These are phyloP conservation scores for Megalops atlanticus DNA, from an alignment of 2,113 vertebrate genomes.

Conservation along the genomic window DNA sequence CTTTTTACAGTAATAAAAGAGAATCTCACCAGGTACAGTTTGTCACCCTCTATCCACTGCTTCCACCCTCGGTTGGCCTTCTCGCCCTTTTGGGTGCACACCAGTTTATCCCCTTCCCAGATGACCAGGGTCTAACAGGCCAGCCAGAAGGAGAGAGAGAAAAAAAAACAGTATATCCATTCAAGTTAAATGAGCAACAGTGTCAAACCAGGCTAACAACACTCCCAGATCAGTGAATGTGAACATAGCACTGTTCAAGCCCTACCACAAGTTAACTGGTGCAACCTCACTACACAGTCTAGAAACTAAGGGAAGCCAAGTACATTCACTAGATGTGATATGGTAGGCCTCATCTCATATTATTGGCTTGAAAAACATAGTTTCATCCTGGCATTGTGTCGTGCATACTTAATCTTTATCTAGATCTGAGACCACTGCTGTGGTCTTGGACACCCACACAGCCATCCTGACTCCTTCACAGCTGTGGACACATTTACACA, in stretches of 20 bases:
- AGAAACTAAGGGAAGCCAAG: too few species aligned
- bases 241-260: too few species aligned
- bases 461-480: too few species aligned
- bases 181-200: too few species aligned
- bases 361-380: not conserved
- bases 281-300: too few species aligned
- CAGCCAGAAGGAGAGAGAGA: conserved; percentile 20
- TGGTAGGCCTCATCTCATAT: not conserved
- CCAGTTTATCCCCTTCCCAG: conserved; percentile 84
- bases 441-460: too few species aligned
- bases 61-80: conserved; percentile 90
- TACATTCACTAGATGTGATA: not conserved
- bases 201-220: too few species aligned
- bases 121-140: conserved; percentile 77
- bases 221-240: too few species aligned
- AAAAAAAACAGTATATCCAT: too few species aligned
- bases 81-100: conserved; percentile 86
- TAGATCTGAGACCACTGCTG: too few species aligned
- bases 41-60: conserved; percentile 85
- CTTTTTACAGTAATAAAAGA: too few species aligned
- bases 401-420: not conserved
- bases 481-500: not conserved
- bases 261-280: too few species aligned
- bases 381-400: not conserved
- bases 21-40: conserved; percentile 80